Base-by-base conservation (phyloP, 2,113 vertebrate genomes). In the Cinclus mexicanus region DNA sequence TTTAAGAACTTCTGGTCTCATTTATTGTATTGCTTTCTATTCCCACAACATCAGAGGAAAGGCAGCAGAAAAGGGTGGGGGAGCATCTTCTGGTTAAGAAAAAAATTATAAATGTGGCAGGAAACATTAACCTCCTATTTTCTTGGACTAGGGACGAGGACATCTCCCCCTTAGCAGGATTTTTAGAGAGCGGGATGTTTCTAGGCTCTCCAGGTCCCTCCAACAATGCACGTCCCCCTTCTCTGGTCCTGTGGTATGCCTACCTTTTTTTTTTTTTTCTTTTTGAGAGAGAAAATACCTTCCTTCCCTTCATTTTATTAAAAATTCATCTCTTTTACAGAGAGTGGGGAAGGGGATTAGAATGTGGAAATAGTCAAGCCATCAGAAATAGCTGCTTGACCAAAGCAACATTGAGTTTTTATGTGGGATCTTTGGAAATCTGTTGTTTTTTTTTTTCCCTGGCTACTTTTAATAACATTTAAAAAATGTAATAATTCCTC, bases 31-130 rank as follows among this genome's bases (percentile, higher is more conserved):
- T 5, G 17, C 84, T 33, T 80, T 79, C 96, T 98, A 97, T 97
- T 98, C 97, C 98, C 94, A 98, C 89, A 95, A 93, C 92, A 91
- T 72, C 79, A 92, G 96, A 97, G 97, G 97, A 98, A 98, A 97
- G 63, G 59, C 49, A 87, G 75, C 25, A 83, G 74, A 87, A 87
- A 63, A 31, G 11, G 41, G 29, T 50, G 56, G 41, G 86, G 83
- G 57, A 65, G 82, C 28, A 86, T 92, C 57, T 86, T 90, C 75
- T 88, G 96, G 69, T 94, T 83, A 55, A 84, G 83, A 61, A 63
- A 33, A 71, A 33, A 70, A 86, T 92, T 81, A 78, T 42, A 23
- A 79, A 87, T 57, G 64, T 0, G 3, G 65, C 90, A 84, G 91
- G 97, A 98, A 97, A 95, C 63, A 89, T 91, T 85, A 90, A 94